phyloP scores from a whole-genome alignment of 1,140 invertebrate species.

The Penaeus indicus region DNA sequence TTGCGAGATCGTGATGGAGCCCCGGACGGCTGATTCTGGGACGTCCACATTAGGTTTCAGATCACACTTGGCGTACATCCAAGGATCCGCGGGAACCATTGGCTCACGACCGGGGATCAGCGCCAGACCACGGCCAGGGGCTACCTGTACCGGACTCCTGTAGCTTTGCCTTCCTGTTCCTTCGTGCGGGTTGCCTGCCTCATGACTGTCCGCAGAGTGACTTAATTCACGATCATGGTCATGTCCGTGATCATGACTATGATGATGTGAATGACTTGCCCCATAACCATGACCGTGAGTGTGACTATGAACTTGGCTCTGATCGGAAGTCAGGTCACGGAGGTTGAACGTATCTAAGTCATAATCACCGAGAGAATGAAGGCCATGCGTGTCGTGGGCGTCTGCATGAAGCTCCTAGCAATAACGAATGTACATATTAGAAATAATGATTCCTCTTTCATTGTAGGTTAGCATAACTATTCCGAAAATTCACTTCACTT shows the following conservation, averaged over 20 bases:
- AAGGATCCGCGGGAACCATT: background rate
- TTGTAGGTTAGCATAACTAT: too few relatives aligned
- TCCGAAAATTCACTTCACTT: too few relatives aligned
- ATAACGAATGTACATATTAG: too few relatives aligned
- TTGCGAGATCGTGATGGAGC: conserved; percentile 24
- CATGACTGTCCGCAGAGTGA: background rate
- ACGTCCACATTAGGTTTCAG: conserved; percentile 35
- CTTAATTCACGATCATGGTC: background rate
- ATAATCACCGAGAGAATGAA: background rate
- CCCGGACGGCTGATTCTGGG: background rate
- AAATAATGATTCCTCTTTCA: too few relatives aligned
- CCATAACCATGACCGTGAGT: background rate
- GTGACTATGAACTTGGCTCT: background rate
- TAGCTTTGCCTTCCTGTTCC: background rate
- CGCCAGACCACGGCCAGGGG: background rate
- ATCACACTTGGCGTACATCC: conserved; percentile 16
- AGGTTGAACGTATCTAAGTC: background rate
- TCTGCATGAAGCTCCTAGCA: background rate
- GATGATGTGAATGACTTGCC: background rate
- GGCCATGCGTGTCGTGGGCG: background rate
- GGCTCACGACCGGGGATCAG: background rate
- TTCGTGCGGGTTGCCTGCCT: background rate
- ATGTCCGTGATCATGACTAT: background rate
- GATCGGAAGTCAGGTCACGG: background rate
- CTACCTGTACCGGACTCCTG: background rate